Base-by-base conservation (phyloP, 2,113 vertebrate species). In the Nestor notabilis region DNA sequence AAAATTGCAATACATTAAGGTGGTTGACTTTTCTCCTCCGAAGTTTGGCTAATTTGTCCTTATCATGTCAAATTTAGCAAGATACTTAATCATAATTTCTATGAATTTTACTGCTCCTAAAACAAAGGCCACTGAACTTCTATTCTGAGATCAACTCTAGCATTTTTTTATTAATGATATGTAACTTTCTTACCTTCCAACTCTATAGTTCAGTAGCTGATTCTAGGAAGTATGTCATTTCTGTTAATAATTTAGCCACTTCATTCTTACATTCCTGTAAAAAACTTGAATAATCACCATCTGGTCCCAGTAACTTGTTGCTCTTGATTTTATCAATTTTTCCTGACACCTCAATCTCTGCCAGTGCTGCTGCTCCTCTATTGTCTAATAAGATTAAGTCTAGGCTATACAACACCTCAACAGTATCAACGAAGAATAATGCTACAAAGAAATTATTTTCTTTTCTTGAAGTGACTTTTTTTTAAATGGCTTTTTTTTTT, bases 291-390 rank as follows among this genome's bases (percentile, higher is more conserved):
- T 91, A 93, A 87, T 81, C 29, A 76, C 87, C 90, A 74, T 93
- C 90, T 95, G 90, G 72, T 77, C 60, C 23, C 65, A 47, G 35
- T 83, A 84, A 87, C 72, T 87, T 95, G 93, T 91, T 94, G 69
- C 84, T 89, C 77, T 84, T 83, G 74, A 55, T 93, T 95, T 93
- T 93, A 77, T 87, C 47, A 87, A 68, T 93, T 94, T 94, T 78
- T 95, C 90, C 72, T 89, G 87, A 93, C 84, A 83, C 68, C 49
- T 89, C 85, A 65, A 1, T 87, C 64, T 93, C 44, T 87, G 71
- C 81, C 84, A 93, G 92, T 89, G 52, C 81, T 91, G 49, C 81
- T 91, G 50, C 71, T 96, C 44, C 71, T 86, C 68, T 77, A 18
- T 85, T 91, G 70, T 82, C 83, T 96, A 53, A 74, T 82, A 69